Percentiles rank a stretch among this genome's conserved stretches.
Evolutionary conservation across 2,113 vertebrate species (phyloP).

Genomic region (Amphiprion ocellaris): DNA sequence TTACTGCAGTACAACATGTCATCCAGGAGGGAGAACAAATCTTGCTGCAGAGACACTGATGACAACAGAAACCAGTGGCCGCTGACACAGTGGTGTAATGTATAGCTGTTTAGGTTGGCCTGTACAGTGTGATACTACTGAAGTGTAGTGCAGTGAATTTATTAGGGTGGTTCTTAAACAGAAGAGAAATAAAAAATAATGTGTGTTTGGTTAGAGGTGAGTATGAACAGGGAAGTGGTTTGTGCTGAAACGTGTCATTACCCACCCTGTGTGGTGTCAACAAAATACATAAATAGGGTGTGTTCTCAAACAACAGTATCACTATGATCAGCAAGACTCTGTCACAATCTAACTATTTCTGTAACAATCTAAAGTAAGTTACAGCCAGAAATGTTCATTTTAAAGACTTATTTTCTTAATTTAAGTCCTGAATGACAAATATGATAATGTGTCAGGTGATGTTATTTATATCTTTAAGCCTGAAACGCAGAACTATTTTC

Average conservation of each 20-base stretch:
- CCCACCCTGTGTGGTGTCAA: neutral
- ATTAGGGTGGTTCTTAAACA: neutral
- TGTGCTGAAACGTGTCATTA: neutral
- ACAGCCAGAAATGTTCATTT: neutral
- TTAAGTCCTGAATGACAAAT: neutral
- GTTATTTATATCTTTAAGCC: too few relatives aligned
- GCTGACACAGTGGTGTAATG: neutral
- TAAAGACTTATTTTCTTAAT: neutral
- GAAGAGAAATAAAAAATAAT: neutral
- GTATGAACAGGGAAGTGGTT: conserved; percentile 34
- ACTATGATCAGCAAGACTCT: too few relatives aligned
- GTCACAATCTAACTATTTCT: too few relatives aligned
- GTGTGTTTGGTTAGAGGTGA: neutral
- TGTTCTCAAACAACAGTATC: neutral
- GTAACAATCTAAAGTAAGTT: too few relatives aligned
- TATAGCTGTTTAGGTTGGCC: conserved; percentile 37
- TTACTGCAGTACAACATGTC: conserved; percentile 37
- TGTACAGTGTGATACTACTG: conserved; percentile 3
- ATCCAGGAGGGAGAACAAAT: conserved; percentile 5
- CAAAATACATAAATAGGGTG: neutral
- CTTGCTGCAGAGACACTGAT: conserved; percentile 5
- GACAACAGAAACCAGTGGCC: conserved; percentile 39
- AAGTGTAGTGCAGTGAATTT: neutral
- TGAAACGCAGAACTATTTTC: too few relatives aligned
- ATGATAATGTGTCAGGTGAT: too few relatives aligned